Percentiles rank a stretch among this genome's conserved stretches.
Conservation (phyloP, 2,113 vertebrate genomes). For the Ciconia stormi region DNA sequence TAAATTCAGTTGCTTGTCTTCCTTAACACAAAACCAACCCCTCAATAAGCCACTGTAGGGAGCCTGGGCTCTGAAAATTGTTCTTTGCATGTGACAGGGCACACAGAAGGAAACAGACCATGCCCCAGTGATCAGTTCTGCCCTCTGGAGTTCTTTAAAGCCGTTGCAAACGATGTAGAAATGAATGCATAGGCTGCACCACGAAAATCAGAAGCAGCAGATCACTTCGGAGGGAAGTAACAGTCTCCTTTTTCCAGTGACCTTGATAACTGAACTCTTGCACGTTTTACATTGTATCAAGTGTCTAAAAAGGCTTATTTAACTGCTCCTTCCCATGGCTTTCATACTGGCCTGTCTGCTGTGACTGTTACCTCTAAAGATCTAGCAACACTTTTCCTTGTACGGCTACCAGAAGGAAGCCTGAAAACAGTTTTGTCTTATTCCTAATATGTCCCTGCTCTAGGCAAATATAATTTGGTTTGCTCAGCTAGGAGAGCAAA, state of each 20-base stretch:
- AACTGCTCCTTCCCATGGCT: background rate
- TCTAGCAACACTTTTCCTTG: background rate
- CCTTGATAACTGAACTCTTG: background rate
- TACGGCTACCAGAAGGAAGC: background rate
- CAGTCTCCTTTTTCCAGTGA: background rate
- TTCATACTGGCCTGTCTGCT: background rate
- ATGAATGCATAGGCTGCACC: background rate
- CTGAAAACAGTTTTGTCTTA: background rate
- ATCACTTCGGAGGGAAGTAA: background rate
- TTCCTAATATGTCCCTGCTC: background rate
- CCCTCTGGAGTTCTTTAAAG: background rate
- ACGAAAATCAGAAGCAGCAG: background rate
- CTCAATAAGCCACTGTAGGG: background rate
- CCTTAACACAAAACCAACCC: background rate
- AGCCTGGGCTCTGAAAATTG: background rate
- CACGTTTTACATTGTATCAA: background rate
- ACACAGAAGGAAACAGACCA: background rate
- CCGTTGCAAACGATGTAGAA: background rate
- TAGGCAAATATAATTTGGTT: constrained; percentile 1
- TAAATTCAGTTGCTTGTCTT: background rate
- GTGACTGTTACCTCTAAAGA: background rate
- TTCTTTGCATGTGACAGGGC: background rate
- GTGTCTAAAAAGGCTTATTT: background rate
- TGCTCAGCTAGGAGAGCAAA: constrained; percentile 9
- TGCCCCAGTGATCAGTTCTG: background rate